These are phyloP conservation scores for Delphinapterus leucas DNA, from an alignment of 2,113 vertebrate species.

Conservation along the genomic window DNA sequence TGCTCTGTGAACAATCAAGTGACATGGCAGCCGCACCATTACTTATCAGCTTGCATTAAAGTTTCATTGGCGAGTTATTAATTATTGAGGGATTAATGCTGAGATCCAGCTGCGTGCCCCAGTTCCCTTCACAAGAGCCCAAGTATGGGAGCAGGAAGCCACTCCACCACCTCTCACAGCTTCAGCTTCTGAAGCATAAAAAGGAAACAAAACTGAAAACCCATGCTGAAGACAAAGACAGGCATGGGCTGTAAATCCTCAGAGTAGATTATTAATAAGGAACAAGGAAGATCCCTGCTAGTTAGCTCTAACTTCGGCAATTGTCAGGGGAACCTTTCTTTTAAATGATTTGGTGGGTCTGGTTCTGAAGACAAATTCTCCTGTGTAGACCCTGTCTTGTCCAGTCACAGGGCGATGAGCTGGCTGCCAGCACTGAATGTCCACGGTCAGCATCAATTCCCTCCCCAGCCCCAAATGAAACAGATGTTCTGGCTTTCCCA, in stretches of 20 bases:
- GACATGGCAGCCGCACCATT: constrained; percentile 84
- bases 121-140: constrained; percentile 77
- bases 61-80: constrained; percentile 86
- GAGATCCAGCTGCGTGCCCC: constrained; percentile 86
- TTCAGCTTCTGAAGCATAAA: constrained; percentile 63
- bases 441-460: fast-evolving
- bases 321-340: too few species aligned
- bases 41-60: constrained; percentile 86
- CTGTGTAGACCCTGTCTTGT: fast-evolving
- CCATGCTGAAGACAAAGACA: not conserved
- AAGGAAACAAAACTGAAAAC: not conserved
- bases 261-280: too few species aligned
- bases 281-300: not conserved
- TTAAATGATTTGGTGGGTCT: fast-evolving
- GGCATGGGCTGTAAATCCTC: not conserved
- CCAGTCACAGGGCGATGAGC: fast-evolving
- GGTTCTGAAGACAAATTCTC: fast-evolving
- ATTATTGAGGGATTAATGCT: constrained; percentile 87
- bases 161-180: constrained; percentile 38
- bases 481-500: not conserved
- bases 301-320: fast-evolving
- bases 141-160: constrained; percentile 31
- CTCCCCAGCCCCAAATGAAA: fast-evolving
- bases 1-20: constrained; percentile 81
- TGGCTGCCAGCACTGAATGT: fast-evolving